These are phyloP conservation scores for Eumerus sabulonum DNA, from an alignment of 2,888 invertebrate species.

Conservation along the genomic window DNA sequence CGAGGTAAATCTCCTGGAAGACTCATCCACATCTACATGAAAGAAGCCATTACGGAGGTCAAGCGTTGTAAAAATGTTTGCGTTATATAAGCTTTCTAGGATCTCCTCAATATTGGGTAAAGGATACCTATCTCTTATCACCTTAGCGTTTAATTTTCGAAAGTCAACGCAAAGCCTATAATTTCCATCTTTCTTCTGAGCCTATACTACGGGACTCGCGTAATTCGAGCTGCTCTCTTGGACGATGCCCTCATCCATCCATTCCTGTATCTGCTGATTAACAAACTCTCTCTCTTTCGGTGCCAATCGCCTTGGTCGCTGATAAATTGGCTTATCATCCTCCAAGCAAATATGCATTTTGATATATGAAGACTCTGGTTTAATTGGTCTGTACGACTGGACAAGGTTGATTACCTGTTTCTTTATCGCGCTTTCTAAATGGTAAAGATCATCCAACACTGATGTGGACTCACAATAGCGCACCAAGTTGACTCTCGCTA, in stretches of 20 bases:
- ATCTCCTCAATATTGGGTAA: constrained; percentile 40
- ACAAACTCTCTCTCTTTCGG: neutral
- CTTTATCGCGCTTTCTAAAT: neutral
- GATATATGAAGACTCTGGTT: neutral
- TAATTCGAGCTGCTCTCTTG: neutral
- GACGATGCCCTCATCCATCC: neutral
- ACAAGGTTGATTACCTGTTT: neutral
- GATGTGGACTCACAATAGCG: constrained; percentile 3
- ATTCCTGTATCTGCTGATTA: constrained; percentile 31
- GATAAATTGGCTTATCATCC: neutral
- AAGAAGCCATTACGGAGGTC: constrained; percentile 56
- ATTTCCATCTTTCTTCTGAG: constrained; percentile 9
- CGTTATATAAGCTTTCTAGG: constrained; percentile 63
- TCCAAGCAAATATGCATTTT: neutral
- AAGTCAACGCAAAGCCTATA: constrained; percentile 60
- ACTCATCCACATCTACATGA: constrained; percentile 6
- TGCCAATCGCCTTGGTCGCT: neutral
- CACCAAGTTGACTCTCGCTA: neutral
- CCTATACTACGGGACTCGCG: neutral
- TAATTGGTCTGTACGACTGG: neutral
- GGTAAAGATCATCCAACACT: neutral
- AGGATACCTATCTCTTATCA: constrained; percentile 30
- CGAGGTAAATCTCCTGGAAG: constrained; percentile 48
- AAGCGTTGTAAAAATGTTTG: constrained; percentile 70
- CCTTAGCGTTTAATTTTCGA: constrained; percentile 15